Conservation (phyloP, 1,140 invertebrate species). For the Venustaconcha ellipsiformis region DNA sequence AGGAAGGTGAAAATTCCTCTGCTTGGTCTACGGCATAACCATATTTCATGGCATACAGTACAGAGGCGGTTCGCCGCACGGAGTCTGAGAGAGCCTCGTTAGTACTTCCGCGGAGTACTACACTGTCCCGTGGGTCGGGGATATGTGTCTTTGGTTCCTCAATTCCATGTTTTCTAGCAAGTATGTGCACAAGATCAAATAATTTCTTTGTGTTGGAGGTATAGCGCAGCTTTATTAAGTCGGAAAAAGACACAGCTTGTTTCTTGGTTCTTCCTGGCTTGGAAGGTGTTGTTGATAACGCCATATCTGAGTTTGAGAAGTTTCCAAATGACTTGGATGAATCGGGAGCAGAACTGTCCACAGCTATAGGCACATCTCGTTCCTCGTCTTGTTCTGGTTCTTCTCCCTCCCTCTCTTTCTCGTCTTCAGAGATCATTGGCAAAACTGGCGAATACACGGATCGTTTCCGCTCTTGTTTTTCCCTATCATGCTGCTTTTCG, state of each 20-base stretch:
- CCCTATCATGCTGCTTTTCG: no score
- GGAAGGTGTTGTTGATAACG: no score
- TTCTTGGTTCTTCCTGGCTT: slow-evolving; percentile 1
- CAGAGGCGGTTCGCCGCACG: slow-evolving; percentile 13
- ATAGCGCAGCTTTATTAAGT: slow-evolving; percentile 33
- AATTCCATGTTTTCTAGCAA: slow-evolving; percentile 30
- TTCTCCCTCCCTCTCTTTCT: no score
- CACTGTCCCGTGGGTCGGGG: slow-evolving; percentile 25
- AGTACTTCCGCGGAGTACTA: slow-evolving; percentile 26
- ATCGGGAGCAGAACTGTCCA: no score
- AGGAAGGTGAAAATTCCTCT: background rate
- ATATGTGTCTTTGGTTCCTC: slow-evolving; percentile 21
- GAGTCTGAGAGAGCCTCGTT: slow-evolving; percentile 9
- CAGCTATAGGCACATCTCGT: no score
- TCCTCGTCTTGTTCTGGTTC: no score
- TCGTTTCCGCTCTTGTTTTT: no score
- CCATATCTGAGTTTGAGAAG: no score
- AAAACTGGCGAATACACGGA: no score
- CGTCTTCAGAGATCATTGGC: no score
- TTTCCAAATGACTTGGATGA: no score
- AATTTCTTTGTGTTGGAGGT: slow-evolving; percentile 16
- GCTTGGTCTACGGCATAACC: slow-evolving; percentile 9
- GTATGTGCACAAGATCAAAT: slow-evolving; percentile 26
- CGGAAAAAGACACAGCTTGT: slow-evolving; percentile 28
- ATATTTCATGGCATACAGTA: slow-evolving; percentile 31